A percentile compares a stretch with the other conserved stretches of the same genome.
These are phyloP conservation scores for Chamaea fasciata DNA, from an alignment of 2,113 vertebrate species.

Conservation along the genomic window DNA sequence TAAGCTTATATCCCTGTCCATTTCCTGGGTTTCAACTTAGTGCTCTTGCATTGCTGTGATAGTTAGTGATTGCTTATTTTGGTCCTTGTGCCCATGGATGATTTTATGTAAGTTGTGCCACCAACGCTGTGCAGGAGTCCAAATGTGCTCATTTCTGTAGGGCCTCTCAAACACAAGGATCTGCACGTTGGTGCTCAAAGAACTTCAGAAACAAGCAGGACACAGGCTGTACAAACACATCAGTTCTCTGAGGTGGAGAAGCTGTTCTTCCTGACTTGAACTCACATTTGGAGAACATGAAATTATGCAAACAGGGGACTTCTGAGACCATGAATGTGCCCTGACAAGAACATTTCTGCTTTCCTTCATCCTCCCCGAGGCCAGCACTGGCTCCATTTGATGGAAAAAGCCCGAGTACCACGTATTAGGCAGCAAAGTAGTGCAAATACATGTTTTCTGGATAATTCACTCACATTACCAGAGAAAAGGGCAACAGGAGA, in stretches of 20 bases:
- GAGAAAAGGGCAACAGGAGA: not conserved
- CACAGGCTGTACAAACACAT: not conserved
- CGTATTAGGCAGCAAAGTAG: not conserved
- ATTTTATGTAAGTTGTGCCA: not conserved
- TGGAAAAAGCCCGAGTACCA: not conserved
- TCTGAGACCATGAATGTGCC: not conserved
- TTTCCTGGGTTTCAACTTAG: not conserved
- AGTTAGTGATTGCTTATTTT: not conserved
- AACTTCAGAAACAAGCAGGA: not conserved
- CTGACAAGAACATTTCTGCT: not conserved
- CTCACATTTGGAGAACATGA: not conserved
- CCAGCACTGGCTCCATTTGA: not conserved
- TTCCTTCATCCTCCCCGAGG: not conserved
- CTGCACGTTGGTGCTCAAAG: not conserved
- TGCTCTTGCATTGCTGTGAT: not conserved
- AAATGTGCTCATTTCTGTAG: not conserved
- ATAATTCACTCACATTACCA: not conserved
- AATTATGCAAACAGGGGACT: not conserved
- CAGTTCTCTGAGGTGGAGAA: not conserved
- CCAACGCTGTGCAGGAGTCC: rapidly evolving
- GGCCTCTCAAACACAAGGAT: not conserved
- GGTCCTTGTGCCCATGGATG: not conserved
- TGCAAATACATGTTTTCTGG: not conserved
- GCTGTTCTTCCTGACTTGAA: not conserved
- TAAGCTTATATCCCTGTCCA: not conserved